Evolutionary conservation across 2,113 vertebrate genomes (phyloP).

Genomic region (Psilopogon haemacephalus): DNA sequence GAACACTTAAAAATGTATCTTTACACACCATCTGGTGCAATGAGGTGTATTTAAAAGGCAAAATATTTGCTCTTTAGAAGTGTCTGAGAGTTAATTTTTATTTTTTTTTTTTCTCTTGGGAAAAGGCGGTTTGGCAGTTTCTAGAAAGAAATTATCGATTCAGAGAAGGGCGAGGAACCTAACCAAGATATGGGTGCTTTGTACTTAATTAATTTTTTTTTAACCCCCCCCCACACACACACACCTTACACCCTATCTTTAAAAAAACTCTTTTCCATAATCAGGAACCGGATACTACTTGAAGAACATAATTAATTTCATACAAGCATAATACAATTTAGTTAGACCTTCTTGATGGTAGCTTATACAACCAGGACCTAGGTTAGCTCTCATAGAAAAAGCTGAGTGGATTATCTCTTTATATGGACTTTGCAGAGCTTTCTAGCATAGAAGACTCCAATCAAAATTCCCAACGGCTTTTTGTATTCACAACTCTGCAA

Average conservation of each 20-base stretch:
- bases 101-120: background rate
- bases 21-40: conserved; percentile 59
- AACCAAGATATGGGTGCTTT: background rate
- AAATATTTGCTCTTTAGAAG: conserved; percentile 57
- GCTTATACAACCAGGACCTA: background rate
- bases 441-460: background rate
- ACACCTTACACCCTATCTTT: background rate
- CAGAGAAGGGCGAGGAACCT: background rate
- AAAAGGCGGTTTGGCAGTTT: background rate
- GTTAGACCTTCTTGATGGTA: background rate
- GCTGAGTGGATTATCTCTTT: background rate
- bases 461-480: background rate
- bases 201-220: background rate
- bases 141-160: conserved; percentile 19
- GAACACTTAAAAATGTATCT: conserved; percentile 62
- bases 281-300: background rate
- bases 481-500: background rate
- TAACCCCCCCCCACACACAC: background rate
- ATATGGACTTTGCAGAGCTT: background rate
- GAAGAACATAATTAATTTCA: conserved; percentile 26
- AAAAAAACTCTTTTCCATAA: background rate
- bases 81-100: background rate
- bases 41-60: conserved; percentile 60
- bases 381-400: background rate
- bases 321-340: background rate